These are phyloP conservation scores for Coenobita brevimanus DNA, from an alignment of 1,140 invertebrate species.

Conservation along the genomic window DNA sequence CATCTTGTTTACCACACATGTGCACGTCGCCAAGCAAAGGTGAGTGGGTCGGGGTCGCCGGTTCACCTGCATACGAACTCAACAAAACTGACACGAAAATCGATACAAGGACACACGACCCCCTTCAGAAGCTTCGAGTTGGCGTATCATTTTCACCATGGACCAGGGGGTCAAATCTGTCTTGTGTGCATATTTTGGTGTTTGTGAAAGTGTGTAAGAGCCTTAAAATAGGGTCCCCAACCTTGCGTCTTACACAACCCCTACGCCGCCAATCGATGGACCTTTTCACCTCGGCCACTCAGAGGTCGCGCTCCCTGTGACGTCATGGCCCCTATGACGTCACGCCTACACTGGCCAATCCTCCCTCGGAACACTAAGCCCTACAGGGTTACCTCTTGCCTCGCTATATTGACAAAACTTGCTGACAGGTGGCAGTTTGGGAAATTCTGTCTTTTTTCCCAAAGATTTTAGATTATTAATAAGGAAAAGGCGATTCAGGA, in stretches of 20 bases:
- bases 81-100: conserved; percentile 19
- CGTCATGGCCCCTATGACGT: conserved; percentile 51
- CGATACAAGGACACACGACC: not conserved
- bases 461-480: too few relatives aligned
- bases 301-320: conserved; percentile 58
- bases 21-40: conserved; percentile 49
- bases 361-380: not conserved
- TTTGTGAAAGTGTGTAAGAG: not conserved
- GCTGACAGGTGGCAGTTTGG: too few relatives aligned
- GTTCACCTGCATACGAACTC: conserved; percentile 50
- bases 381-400: conserved; percentile 44
- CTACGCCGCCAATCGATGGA: conserved; percentile 51
- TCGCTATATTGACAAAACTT: too few relatives aligned
- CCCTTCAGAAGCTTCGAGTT: too few relatives aligned
- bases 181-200: too few relatives aligned
- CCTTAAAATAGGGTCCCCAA: not conserved
- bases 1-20: conserved; percentile 51
- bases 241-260: conserved; percentile 18
- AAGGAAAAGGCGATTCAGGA: too few relatives aligned
- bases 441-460: too few relatives aligned
- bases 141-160: too few relatives aligned
- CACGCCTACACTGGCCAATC: conserved; percentile 40
- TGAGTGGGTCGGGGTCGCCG: conserved; percentile 54
- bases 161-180: too few relatives aligned
- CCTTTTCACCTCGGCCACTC: conserved; percentile 64